Evolutionary conservation across 1,140 invertebrate species (phyloP).

Genomic region (Calephelis nemesis): DNA sequence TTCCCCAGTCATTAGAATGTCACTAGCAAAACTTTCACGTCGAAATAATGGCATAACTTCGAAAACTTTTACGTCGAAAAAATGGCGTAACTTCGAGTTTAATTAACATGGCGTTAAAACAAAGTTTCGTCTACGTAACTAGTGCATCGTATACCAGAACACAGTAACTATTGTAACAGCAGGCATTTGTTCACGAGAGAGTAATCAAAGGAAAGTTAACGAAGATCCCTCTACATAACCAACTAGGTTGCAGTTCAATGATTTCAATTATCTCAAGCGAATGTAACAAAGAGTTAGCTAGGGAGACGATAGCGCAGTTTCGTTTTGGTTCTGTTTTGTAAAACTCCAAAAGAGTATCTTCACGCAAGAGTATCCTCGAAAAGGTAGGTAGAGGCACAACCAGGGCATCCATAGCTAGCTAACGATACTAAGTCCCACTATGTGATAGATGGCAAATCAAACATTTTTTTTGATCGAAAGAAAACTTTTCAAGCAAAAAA

Average conservation of each 20-base stretch:
- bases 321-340: background rate
- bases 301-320: background rate
- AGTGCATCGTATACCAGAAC: slow-evolving; percentile 5
- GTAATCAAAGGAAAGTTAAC: slow-evolving; percentile 14
- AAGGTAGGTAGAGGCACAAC: too few relatives aligned
- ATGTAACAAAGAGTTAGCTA: slow-evolving; percentile 6
- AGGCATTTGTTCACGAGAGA: slow-evolving; percentile 7
- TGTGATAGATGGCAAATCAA: too few relatives aligned
- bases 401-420: too few relatives aligned
- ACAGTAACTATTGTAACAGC: slow-evolving; percentile 11
- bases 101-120: slow-evolving; percentile 8
- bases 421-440: too few relatives aligned
- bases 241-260: slow-evolving; percentile 16
- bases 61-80: background rate
- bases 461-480: too few relatives aligned
- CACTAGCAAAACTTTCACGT: too few relatives aligned
- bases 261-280: slow-evolving; percentile 17
- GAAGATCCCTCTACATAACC: slow-evolving; percentile 14
- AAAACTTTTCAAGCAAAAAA: too few relatives aligned
- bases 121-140: slow-evolving; percentile 9
- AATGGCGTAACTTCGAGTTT: background rate
- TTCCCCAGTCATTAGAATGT: too few relatives aligned
- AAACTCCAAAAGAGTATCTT: too few relatives aligned
- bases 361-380: too few relatives aligned
- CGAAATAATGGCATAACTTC: too few relatives aligned